Evolutionary conservation across 2,797 vertebrate species (phyloP), one percentile per base, ranked within the genome.

Genomic region (Antrozous pallidus): DNA sequence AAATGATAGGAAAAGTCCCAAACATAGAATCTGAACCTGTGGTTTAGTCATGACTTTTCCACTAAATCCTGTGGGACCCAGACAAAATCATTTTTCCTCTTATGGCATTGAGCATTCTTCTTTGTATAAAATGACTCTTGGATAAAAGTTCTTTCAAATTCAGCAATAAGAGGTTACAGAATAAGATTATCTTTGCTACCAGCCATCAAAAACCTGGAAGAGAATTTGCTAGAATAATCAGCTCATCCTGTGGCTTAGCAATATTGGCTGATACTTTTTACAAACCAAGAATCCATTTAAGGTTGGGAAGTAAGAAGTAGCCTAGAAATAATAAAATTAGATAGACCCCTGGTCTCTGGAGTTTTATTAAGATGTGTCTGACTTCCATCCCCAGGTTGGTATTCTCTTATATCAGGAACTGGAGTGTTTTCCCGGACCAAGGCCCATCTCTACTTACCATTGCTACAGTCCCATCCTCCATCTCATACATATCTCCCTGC

Each of bases 271-370:
- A 33, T 5, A 58, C 1, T 61, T 45, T 90, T 86, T 78, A 67
- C 26, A 22, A 88, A 28, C 6, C 13, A 12, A 42, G 18, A 93
- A 82, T 90, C 47, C 58, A 80, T 67, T 56, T 86, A 42, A 75
- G 63, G 7, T 38, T 86, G 42, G 14, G 24, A 94, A 95, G 8
- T 84, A 93, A 90, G 33, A 92, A 65, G 26, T 18, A 96, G 33
- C 26, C 47, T 49, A 80, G 36, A 95, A 82, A 75, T 61, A 93
- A 71, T 82, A 36, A 94, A 94, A 90, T 70, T 74, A 78, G 74
- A 90, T 67, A 63, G 16, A 28, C 2, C 31, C 12, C 5, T 26
- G 6, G 13, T 58, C 31, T 58, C 28, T 40, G 36, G 63, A 65
- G 31, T 81, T 49, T 56, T 71, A 85, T 36, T 38, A 31, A 26